phyloP scores from a whole-genome alignment of 2,888 invertebrate genomes.

The Caradrina kadenii region DNA sequence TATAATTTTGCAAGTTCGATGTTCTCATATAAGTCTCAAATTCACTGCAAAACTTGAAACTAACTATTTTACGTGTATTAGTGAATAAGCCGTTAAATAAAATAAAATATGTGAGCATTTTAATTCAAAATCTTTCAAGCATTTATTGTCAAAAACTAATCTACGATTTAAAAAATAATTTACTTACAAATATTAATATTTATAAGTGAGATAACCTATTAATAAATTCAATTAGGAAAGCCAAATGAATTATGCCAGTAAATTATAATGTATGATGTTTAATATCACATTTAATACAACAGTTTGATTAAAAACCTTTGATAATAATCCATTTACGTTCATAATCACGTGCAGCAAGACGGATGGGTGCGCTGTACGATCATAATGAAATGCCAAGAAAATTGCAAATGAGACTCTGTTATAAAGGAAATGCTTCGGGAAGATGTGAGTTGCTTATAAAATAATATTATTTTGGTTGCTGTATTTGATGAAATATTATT shows the following conservation, averaged over 20 bases:
- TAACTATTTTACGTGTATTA: too few relatives aligned
- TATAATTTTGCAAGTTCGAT: too few relatives aligned
- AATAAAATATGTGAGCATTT: too few relatives aligned
- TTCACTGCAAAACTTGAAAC: too few relatives aligned
- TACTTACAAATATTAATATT: too few relatives aligned
- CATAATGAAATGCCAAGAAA: constrained; percentile 18
- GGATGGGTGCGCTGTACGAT: constrained; percentile 9
- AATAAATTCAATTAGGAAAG: neutral
- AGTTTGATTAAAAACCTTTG: constrained; percentile 11
- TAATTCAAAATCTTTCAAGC: too few relatives aligned
- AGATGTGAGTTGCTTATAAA: neutral
- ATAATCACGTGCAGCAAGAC: constrained; percentile 32
- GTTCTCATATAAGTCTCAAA: too few relatives aligned
- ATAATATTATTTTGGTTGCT: neutral
- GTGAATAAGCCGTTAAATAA: too few relatives aligned
- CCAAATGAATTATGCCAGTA: neutral
- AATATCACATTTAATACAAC: neutral
- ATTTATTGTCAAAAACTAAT: too few relatives aligned
- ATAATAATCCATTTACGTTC: constrained; percentile 22
- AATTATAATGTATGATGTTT: neutral
- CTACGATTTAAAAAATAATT: too few relatives aligned
- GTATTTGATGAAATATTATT: neutral
- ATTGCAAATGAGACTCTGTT: neutral
- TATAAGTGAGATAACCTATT: too few relatives aligned
- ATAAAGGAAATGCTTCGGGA: neutral